A percentile compares a stretch with the other conserved stretches of the same genome.
Conservation (phyloP, 1,140 invertebrate species). For the Stegodyphus dumicola region DNA sequence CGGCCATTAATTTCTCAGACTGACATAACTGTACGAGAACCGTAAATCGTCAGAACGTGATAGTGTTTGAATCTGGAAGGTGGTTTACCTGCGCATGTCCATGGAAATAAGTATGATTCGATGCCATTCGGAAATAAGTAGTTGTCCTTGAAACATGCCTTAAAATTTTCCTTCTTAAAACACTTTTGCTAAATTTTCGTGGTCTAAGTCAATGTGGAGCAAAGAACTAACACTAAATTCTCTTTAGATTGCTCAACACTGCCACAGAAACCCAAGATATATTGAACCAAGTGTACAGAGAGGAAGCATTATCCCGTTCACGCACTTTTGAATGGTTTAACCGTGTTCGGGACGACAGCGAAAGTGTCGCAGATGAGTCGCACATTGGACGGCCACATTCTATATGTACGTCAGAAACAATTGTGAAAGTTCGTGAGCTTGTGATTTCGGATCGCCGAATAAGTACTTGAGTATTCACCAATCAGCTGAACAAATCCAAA, state of each 20-base stretch:
- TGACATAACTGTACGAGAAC: not conserved
- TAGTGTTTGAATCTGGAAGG: not conserved
- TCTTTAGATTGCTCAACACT: not conserved
- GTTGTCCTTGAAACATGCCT: not conserved
- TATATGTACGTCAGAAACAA: not conserved
- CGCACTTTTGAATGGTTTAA: not conserved
- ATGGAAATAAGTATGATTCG: no score
- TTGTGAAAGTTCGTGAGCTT: slow-evolving; percentile 3
- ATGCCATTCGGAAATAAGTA: not conserved
- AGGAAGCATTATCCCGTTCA: not conserved
- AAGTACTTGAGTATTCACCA: not conserved
- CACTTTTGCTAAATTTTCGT: not conserved
- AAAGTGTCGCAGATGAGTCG: not conserved
- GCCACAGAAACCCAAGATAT: not conserved
- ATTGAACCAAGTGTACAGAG: not conserved
- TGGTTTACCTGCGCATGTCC: not conserved
- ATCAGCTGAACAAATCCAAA: not conserved
- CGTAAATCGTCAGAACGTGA: not conserved
- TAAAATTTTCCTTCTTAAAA: not conserved
- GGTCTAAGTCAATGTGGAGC: not conserved
- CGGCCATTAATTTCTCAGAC: not conserved
- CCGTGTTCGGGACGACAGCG: not conserved
- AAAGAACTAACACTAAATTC: not conserved
- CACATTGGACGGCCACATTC: not conserved
- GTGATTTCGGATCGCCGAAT: slow-evolving; percentile 12